Percentiles rank a stretch among this genome's conserved stretches.
Evolutionary conservation across 2,797 vertebrate genomes (phyloP).

Genomic region (Cuniculus paca): DNA sequence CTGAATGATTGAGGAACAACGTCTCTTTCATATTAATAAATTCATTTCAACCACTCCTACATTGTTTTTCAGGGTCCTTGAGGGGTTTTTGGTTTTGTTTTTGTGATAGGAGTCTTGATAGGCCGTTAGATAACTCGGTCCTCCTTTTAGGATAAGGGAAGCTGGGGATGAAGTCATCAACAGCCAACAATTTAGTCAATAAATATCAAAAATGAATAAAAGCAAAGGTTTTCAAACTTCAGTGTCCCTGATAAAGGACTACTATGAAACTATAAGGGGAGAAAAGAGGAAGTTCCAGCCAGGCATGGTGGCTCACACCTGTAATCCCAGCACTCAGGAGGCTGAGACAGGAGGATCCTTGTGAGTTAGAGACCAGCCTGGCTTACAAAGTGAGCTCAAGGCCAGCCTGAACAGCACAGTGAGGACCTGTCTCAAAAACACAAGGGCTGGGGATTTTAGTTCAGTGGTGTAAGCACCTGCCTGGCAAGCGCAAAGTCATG

Average conservation of each 20-base stretch:
- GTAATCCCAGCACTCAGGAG: too few species aligned
- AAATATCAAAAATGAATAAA: not conserved
- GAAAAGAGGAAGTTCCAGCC: not conserved
- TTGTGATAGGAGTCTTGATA: not conserved
- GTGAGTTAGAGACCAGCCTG: too few species aligned
- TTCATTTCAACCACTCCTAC: not conserved
- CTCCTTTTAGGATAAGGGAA: not conserved
- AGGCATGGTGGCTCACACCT: too few species aligned
- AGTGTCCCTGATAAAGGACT: not conserved
- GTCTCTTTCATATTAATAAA: not conserved
- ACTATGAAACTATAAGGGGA: not conserved
- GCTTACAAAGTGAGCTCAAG: too few species aligned
- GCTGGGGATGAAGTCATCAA: not conserved
- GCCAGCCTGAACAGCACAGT: too few species aligned
- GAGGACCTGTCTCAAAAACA: too few species aligned
- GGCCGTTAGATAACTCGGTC: not conserved
- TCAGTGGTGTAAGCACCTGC: too few species aligned
- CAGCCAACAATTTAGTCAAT: not conserved
- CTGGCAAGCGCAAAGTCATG: too few species aligned
- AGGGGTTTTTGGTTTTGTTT: not conserved
- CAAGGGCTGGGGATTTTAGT: too few species aligned
- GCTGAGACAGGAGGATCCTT: too few species aligned
- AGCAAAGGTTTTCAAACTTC: not conserved
- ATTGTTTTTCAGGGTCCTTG: not conserved
- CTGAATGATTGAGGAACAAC: not conserved